Percentiles rank a stretch among this genome's conserved stretches.
These are phyloP conservation scores for Scomber japonicus DNA, from an alignment of 2,113 vertebrate species.

Conservation along the genomic window DNA sequence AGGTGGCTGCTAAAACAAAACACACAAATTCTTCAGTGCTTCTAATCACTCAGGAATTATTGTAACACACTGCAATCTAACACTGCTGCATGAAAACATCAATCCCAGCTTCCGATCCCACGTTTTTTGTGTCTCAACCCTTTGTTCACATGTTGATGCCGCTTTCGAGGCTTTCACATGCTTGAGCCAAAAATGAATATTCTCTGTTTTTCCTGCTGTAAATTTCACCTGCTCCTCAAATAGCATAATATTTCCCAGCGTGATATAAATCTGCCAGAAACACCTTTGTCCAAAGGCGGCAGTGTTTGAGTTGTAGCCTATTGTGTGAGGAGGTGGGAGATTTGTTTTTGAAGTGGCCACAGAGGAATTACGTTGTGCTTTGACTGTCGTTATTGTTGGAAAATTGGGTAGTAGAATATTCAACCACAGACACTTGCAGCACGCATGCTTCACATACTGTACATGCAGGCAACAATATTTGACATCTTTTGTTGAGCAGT, in stretches of 20 bases:
- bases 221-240: constrained; percentile 38
- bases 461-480: not conserved
- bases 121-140: not conserved
- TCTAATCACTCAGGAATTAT: not conserved
- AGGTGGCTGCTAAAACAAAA: not conserved
- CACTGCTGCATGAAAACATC: not conserved
- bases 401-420: not conserved
- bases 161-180: not conserved
- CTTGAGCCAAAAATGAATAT: not conserved
- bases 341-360: constrained; percentile 39
- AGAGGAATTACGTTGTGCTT: constrained; percentile 21
- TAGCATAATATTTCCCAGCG: constrained; percentile 9
- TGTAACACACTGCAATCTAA: not conserved
- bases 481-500: not conserved
- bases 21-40: not conserved
- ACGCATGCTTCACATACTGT: not conserved
- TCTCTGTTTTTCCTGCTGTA: constrained; percentile 48
- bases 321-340: constrained; percentile 46
- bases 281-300: constrained; percentile 23
- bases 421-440: constrained; percentile 3
- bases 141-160: not conserved
- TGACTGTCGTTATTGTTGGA: constrained; percentile 14
- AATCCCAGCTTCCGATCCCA: not conserved
- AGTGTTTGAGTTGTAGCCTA: constrained; percentile 41
- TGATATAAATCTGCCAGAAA: constrained; percentile 37